These are phyloP conservation scores for Mesocricetus auratus DNA, from an alignment of 2,113 vertebrate genomes.

Conservation along the genomic window DNA sequence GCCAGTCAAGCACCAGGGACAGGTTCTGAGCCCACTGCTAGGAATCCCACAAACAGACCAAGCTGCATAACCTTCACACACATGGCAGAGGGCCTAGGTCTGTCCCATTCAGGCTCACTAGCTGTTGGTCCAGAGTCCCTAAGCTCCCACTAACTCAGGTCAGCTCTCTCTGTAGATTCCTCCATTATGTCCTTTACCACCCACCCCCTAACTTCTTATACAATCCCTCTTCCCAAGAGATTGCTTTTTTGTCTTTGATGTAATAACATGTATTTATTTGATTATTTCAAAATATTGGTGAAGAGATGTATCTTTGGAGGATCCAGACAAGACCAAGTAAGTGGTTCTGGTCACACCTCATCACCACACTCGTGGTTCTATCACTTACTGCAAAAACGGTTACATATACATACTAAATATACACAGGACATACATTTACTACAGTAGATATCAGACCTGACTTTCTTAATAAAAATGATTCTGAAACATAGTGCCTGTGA, in stretches of 20 bases:
- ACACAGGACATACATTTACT: neutral
- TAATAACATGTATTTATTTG: neutral
- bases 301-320: neutral
- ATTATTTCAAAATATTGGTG: neutral
- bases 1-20: neutral
- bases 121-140: neutral
- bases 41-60: too few species aligned
- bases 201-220: neutral
- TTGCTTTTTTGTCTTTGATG: neutral
- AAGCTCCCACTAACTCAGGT: neutral
- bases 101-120: neutral
- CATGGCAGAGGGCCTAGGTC: neutral
- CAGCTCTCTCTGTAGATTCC: neutral
- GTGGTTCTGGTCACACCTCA: neutral
- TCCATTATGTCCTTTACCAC: too few species aligned
- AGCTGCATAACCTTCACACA: neutral
- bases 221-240: neutral
- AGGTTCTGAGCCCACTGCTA: neutral
- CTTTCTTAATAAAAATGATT: conserved; percentile 19
- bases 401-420: neutral
- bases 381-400: neutral
- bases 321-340: neutral
- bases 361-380: neutral
- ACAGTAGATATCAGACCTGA: neutral
- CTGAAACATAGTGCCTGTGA: neutral